A percentile compares a stretch with the other conserved stretches of the same genome.
Conservation (phyloP, 92 coral and sea anemone genomes). For the Epizoanthus ramosus region DNA sequence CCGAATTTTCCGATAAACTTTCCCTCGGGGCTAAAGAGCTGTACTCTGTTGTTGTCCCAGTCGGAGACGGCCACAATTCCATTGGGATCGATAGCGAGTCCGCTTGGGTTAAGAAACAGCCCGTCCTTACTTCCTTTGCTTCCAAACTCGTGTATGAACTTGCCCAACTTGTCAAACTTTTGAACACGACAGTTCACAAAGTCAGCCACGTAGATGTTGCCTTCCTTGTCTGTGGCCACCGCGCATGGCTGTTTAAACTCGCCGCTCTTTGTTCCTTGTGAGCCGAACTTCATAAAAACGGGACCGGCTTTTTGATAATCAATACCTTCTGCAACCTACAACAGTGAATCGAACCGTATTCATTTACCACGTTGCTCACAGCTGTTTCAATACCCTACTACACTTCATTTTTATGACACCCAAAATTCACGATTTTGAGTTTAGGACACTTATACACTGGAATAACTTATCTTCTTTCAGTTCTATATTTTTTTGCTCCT, state of each 20-base stretch:
- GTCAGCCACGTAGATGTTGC: constrained; percentile 81
- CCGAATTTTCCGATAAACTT: constrained; percentile 84
- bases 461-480: no score
- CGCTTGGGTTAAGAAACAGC: constrained; percentile 94
- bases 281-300: constrained; percentile 81
- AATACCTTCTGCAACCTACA: constrained; percentile 78
- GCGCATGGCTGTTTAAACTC: constrained; percentile 92
- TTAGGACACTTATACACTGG: no score
- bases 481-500: no score
- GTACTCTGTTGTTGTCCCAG: constrained; percentile 89
- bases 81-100: constrained; percentile 76
- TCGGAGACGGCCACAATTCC: constrained; percentile 91
- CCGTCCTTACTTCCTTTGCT: constrained; percentile 83
- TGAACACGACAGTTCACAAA: constrained; percentile 89
- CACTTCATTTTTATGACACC: no score
- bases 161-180: constrained; percentile 84
- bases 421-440: no score
- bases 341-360: neutral
- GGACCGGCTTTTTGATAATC: constrained; percentile 80
- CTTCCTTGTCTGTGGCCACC: constrained; percentile 79
- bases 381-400: neutral
- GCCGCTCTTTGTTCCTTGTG: constrained; percentile 85
- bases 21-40: constrained; percentile 89
- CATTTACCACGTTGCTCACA: neutral
- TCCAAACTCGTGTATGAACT: constrained; percentile 79